Evolutionary conservation across 2,888 invertebrate species (phyloP), one percentile per base, ranked within the genome.

Genomic region (Macrophya annulata): DNA sequence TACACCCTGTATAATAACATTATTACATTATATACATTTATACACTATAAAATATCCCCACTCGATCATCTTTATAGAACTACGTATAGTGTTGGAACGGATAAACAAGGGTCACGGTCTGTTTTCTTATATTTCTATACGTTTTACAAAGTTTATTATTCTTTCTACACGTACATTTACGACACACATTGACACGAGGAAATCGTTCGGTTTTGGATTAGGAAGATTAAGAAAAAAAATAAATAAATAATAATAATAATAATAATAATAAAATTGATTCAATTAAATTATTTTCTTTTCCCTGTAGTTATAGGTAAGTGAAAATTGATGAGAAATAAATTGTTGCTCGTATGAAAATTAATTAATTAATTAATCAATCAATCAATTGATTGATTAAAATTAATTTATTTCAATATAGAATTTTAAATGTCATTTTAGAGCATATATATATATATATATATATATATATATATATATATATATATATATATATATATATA

Each of bases 61-160:
- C 65, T 40, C 17, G 71, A n/a, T n/a, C n/a, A n/a, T n/a, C 37
- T 6, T 10, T n/a, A 45, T 43, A 43, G 72, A 72, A 72, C 72
- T 40, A n/a, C 62, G 17, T 62, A 62, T 48, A 68, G 37, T 68
- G 68, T 37, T 37, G 1, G 68, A 40, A 12, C 77, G 25, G 77
- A 55, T 77, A 25, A 77, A 17, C 37, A 37, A 12, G 77, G 77
- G 77, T 77, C 77, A 77, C 55, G 77, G 77, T 77, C 77, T 77
- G 77, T 51, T 77, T 77, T 77, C 76, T 51, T 31, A 77, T n/a
- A n/a, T n/a, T n/a, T 68, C 31, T 68, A 4, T 31, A 77, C 51
- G 72, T 43, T 43, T 21, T 45, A 17, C 17, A 40, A 31, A 17
- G n/a, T 72, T 40, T 43, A 17, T 45, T 45, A 15, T 45, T n/a